These are phyloP conservation scores for Toxotes chatareus DNA, from an alignment of 2,113 vertebrate species.

Conservation along the genomic window DNA sequence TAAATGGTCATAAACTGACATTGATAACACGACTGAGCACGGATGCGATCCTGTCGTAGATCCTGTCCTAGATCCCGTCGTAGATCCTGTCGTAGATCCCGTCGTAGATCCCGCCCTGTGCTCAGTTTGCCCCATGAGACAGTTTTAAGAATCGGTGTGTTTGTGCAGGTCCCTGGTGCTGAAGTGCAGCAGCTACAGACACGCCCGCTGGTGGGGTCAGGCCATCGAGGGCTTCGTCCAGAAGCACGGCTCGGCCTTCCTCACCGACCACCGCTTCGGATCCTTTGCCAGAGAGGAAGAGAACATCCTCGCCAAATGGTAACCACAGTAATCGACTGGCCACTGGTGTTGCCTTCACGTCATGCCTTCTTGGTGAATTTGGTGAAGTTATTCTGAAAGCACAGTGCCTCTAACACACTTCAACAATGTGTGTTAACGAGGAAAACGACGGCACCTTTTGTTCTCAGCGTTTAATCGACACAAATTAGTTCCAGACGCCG, in stretches of 20 bases:
- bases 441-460: not conserved
- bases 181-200: constrained; percentile 95
- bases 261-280: constrained; percentile 92
- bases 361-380: not conserved
- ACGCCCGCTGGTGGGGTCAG: constrained; percentile 97
- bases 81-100: too few relatives aligned
- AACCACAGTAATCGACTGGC: constrained; percentile 29
- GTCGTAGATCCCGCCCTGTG: too few relatives aligned
- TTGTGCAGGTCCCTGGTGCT: constrained; percentile 89
- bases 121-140: too few relatives aligned
- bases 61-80: too few relatives aligned
- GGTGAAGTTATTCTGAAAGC: not conserved
- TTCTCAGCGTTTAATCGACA: not conserved
- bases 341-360: too few relatives aligned
- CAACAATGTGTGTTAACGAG: not conserved
- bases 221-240: constrained; percentile 91
- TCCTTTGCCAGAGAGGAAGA: constrained; percentile 90
- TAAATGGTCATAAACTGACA: too few relatives aligned
- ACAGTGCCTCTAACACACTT: not conserved
- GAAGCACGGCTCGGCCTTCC: constrained; percentile 89
- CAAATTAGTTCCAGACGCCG: not conserved
- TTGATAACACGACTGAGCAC: too few relatives aligned
- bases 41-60: too few relatives aligned
- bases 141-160: not conserved
- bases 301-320: constrained; percentile 93